These are phyloP conservation scores for Clamator glandarius DNA, from an alignment of 2,797 vertebrate genomes.

Conservation along the genomic window DNA sequence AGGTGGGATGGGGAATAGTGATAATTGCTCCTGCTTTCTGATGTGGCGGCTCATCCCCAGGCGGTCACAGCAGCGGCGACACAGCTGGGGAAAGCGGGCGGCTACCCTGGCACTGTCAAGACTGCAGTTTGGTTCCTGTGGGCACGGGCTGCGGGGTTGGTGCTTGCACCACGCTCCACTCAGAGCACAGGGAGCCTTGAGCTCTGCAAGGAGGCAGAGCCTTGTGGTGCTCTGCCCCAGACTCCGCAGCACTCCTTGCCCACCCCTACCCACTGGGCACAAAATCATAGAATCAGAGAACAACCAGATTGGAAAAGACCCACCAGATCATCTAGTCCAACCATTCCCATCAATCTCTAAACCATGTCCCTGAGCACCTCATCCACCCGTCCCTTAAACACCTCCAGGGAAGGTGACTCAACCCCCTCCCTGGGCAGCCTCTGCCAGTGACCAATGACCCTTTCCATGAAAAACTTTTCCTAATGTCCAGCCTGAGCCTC, in stretches of 20 bases:
- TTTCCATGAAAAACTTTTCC: no score
- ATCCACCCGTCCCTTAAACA: no score
- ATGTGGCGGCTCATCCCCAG: accelerated
- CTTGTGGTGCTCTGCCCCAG: accelerated
- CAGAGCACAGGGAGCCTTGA: background rate
- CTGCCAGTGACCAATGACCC: no score
- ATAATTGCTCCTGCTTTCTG: background rate
- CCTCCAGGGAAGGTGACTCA: no score
- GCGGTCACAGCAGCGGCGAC: accelerated
- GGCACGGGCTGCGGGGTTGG: background rate
- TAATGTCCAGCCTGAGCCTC: no score
- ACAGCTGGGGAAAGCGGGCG: accelerated
- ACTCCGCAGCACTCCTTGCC: no score
- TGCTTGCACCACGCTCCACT: background rate
- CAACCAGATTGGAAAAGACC: no score
- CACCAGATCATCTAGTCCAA: no score
- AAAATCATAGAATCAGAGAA: no score
- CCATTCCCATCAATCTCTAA: no score
- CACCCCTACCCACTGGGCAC: background rate
- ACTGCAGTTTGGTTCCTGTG: background rate
- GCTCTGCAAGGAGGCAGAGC: background rate
- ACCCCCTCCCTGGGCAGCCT: no score
- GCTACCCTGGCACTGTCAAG: background rate
- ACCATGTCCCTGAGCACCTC: no score
- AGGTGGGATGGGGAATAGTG: background rate